Conservation (phyloP, 37 sponge, comb jelly and placozoan genomes). For the Bolinopsis microptera region DNA sequence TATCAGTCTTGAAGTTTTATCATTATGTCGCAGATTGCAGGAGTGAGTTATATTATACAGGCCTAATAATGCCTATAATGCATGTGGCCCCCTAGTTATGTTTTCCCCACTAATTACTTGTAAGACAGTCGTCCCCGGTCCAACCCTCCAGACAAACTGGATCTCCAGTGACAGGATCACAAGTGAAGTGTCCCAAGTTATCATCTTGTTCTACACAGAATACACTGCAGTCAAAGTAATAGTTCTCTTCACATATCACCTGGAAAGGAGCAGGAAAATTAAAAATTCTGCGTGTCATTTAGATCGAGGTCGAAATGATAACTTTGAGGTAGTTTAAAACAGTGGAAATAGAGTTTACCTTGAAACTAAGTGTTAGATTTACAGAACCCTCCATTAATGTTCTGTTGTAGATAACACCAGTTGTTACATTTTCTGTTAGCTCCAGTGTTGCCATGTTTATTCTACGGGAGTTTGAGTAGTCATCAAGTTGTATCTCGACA, state of each 20-base stretch:
- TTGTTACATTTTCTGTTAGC: not conserved
- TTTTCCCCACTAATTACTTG: not conserved
- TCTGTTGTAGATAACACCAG: not conserved
- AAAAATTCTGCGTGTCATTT: not conserved
- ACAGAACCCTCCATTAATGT: not conserved
- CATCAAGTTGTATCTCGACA: not conserved
- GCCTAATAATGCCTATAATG: no score
- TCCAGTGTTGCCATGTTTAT: not conserved
- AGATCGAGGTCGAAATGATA: not conserved
- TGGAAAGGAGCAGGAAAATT: not conserved
- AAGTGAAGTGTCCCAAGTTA: not conserved
- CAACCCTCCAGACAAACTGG: not conserved
- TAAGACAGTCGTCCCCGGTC: slow-evolving; percentile 15
- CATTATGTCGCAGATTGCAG: no score
- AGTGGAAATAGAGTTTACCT: no score
- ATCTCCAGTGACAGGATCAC: slow-evolving; percentile 26
- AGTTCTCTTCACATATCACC: slow-evolving; percentile 36
- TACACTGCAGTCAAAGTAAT: not conserved
- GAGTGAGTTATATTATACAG: no score
- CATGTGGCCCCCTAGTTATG: no score
- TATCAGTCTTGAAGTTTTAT: no score
- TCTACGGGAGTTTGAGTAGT: not conserved
- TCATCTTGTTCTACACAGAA: not conserved
- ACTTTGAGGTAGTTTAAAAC: no score
- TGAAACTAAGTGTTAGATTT: not conserved